Base-by-base conservation (phyloP, 2,888 invertebrate genomes). In the Lymantria monacha region DNA sequence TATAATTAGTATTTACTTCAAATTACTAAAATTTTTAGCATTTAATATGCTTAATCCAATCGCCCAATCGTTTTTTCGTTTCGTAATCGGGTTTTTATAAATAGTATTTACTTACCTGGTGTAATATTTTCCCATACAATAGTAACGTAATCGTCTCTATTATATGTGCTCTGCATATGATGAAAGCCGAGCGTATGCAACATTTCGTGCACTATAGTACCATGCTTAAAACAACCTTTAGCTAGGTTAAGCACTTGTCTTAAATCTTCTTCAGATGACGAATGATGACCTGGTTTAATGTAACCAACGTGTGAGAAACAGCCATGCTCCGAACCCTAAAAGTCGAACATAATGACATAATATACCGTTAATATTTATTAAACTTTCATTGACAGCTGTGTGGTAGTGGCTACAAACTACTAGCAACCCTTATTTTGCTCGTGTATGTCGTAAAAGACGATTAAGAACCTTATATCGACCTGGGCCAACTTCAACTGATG, bases 161-260 rank as follows among this genome's bases (percentile, higher is more conserved):
- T 94, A 12, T 94, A 93, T 15, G 96, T 92, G 70, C 95, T 95
- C 74, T 97, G 97, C 85, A 96, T 96, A 72, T 97, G 97, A 76
- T 95, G 95, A 79, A 97, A 96, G 0, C 97, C 97, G 1, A 96
- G 79, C 0, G 95, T 94, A 71, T 97, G 97, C 68, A 97, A 90
- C 75, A 97, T 90, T 79, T 97, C 97, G 73, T 97, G 96, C 8
- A 95, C 92, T 3, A 95, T 92, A 9, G 94, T 94, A 12, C 95
- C 94, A 53, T 92, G 92, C 30, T 77, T 85, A 51, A 94, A 92
- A 70, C 94, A 94, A 31, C 92, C 90, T 14, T 87, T 88, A 0
- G 91, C 85, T 0, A 94, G 71, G 65, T 94, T 93, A 14, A 94
- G 70, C 0, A 92, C 85, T 76, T 93, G 89, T 0, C 61, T 51